phyloP scores from a whole-genome alignment of 1,140 invertebrate genomes.

The Magallana angulata region DNA sequence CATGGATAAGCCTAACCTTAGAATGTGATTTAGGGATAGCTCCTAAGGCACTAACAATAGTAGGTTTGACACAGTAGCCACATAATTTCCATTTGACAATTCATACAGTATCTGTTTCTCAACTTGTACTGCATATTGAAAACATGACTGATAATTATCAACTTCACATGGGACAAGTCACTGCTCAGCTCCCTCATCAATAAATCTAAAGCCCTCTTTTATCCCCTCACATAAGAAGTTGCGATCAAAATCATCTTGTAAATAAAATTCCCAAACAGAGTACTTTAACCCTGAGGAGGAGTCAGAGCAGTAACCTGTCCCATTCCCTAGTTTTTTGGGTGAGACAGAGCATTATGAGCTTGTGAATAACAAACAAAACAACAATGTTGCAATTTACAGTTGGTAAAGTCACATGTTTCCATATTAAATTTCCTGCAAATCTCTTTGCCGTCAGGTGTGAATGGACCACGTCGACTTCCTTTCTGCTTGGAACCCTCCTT shows the following conservation, averaged over 20 bases:
- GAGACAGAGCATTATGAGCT: not conserved
- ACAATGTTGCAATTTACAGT: too few relatives aligned
- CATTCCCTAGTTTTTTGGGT: not conserved
- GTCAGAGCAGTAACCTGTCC: not conserved
- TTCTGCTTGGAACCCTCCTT: not conserved
- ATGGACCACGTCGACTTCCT: conserved; percentile 30
- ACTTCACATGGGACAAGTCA: too few relatives aligned
- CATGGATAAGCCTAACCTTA: too few relatives aligned
- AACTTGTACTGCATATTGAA: not conserved
- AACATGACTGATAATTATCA: too few relatives aligned
- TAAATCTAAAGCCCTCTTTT: too few relatives aligned
- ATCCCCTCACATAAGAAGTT: not conserved
- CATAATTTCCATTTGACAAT: too few relatives aligned
- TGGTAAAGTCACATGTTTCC: not conserved
- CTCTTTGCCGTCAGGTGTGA: not conserved
- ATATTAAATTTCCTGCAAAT: not conserved
- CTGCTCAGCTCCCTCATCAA: too few relatives aligned
- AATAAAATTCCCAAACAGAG: not conserved
- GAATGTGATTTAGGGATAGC: too few relatives aligned
- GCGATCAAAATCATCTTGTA: not conserved
- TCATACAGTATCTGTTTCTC: conserved; percentile 33
- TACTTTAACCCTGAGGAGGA: conserved; percentile 2
- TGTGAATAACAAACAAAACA: not conserved
- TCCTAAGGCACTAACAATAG: too few relatives aligned
- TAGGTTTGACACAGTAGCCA: too few relatives aligned